Percentiles rank a stretch among this genome's conserved stretches.
Evolutionary conservation across 2,888 invertebrate genomes (phyloP).

Genomic region (Aradus depressus): DNA sequence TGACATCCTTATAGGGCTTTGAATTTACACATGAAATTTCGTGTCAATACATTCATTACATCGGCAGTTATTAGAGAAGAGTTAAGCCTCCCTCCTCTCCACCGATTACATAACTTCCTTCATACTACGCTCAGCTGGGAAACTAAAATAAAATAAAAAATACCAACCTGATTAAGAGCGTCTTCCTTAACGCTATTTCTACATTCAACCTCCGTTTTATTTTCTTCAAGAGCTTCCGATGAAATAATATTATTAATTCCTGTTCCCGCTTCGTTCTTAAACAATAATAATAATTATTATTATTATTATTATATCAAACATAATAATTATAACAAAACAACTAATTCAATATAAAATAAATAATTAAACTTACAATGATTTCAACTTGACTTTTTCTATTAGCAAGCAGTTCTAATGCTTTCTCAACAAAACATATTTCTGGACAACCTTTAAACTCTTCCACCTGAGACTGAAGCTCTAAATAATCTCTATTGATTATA

Average conservation of each 20-base stretch:
- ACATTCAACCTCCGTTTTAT: not conserved
- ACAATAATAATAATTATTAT: not conserved
- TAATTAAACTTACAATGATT: not conserved
- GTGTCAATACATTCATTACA: too few relatives aligned
- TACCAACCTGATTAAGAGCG: too few relatives aligned
- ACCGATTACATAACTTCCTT: too few relatives aligned
- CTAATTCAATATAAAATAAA: not conserved
- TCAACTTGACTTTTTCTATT: conserved; percentile 36
- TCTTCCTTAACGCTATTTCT: too few relatives aligned
- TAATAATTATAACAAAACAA: not conserved
- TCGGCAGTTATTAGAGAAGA: too few relatives aligned
- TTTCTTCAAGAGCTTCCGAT: not conserved
- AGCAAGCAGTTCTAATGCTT: conserved; percentile 61
- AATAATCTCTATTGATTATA: conserved; percentile 62
- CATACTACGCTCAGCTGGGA: too few relatives aligned
- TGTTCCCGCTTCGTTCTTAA: not conserved
- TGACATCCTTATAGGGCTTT: too few relatives aligned
- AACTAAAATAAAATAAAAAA: too few relatives aligned
- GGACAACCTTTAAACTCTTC: conserved; percentile 59
- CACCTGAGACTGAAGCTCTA: conserved; percentile 47
- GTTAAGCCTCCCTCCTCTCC: too few relatives aligned
- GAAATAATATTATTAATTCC: not conserved
- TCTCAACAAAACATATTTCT: conserved; percentile 74
- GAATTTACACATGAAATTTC: too few relatives aligned
- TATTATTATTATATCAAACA: not conserved